Base-by-base conservation (phyloP, 2,113 vertebrate species). In the Hemicordylus capensis region DNA sequence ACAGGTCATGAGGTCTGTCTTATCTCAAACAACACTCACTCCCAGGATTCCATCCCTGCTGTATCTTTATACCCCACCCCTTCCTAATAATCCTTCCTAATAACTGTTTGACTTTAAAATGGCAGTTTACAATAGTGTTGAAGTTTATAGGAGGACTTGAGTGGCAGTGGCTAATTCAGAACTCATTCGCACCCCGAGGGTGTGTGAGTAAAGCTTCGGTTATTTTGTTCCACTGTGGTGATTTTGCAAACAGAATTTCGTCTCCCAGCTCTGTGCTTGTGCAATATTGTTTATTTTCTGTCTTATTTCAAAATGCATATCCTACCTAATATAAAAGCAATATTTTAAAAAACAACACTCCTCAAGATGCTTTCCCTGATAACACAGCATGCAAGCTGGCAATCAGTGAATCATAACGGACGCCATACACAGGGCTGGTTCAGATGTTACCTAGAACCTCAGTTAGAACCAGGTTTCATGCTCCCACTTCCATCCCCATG, bases 21-120 rank as follows among this genome's bases (percentile, higher is more conserved):
- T 85, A 79, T 85, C 76, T 80, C 84, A 85, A 80, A 67, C 58
- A 85, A 85, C 84, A 85, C 76, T 85, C 84, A 85, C 66, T 17
- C 56, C n/a, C 37, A 31, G 56, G 31, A 73, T 85, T 37, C 66
- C 56, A 85, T 85, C 46, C 76, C 56, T 73, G 58, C 42, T 63
- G 26, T 37, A 61, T 66, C 64, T 46, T 80, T 61, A 73, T 73
- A 46, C 56, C 72, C 63, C 12, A 5, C 63, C 63, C n/a, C 39
- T 59, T 83, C 69, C 54, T 34, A 61, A 74, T 85, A 80, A 73
- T 72, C 67, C 66, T 64, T 54, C n/a, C 22, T 46, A 73, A 85
- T 72, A 84, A 85, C 44, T 31, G 54, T 48, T 79, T 78, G 76
- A 31, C 66, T 61, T 80, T 85, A 80, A 72, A 80, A 85, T 70